Conservation (phyloP, 2,113 vertebrate genomes). For the Geothlypis trichas region DNA sequence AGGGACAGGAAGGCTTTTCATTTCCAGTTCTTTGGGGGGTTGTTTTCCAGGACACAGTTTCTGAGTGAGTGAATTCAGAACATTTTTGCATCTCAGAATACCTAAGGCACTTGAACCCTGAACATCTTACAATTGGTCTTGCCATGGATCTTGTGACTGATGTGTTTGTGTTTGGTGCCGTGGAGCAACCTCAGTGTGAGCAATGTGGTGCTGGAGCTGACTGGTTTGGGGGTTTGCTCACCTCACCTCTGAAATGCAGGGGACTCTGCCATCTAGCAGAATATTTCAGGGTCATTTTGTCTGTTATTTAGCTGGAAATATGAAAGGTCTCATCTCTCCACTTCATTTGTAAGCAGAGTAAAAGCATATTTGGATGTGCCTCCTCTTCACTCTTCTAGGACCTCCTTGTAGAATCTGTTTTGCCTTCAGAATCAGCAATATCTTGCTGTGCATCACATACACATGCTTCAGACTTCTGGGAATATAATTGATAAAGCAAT, state of each 20-base stretch:
- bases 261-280: neutral
- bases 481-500: neutral
- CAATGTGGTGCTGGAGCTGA: neutral
- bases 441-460: neutral
- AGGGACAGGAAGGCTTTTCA: neutral
- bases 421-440: neutral
- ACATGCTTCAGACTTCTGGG: neutral
- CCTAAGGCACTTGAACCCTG: accelerated
- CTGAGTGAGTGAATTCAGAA: neutral
- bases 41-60: neutral
- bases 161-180: neutral
- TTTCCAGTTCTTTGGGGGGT: no score
- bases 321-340: neutral
- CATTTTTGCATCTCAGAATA: neutral
- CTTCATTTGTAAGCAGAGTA: neutral
- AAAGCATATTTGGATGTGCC: neutral
- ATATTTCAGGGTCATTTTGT: neutral
- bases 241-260: neutral
- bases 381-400: neutral
- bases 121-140: neutral
- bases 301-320: neutral
- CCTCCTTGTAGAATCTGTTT: neutral
- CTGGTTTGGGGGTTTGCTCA: neutral
- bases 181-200: neutral
- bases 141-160: accelerated